phyloP scores from a whole-genome alignment of 1,140 invertebrate species.

The Orchesella cincta region DNA sequence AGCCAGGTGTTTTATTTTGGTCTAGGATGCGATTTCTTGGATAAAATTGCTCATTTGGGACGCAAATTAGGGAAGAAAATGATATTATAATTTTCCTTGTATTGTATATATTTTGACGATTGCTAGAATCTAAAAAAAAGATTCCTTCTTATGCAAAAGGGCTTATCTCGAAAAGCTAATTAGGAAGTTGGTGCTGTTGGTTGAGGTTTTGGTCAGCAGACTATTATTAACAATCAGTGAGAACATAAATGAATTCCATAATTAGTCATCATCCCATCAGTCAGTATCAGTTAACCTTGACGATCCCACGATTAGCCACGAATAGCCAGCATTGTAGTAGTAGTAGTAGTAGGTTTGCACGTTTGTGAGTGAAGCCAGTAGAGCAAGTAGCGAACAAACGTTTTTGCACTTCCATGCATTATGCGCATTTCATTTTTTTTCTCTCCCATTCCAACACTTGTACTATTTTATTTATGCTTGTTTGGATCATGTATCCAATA shows the following conservation, averaged over 20 bases:
- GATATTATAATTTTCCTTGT: background rate
- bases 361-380: too few relatives aligned
- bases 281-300: constrained; percentile 14
- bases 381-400: background rate
- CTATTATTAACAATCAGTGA: constrained; percentile 24
- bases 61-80: background rate
- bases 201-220: constrained; percentile 23
- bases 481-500: too few relatives aligned
- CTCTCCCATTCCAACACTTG: background rate
- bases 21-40: background rate
- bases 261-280: constrained; percentile 22
- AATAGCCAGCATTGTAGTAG: too few relatives aligned
- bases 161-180: background rate
- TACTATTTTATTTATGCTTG: background rate
- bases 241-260: constrained; percentile 25
- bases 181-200: constrained; percentile 10
- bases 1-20: too few relatives aligned
- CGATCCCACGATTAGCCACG: constrained; percentile 28
- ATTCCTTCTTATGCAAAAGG: background rate
- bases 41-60: background rate
- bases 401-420: background rate
- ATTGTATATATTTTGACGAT: background rate
- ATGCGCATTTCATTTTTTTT: background rate
- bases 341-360: too few relatives aligned
- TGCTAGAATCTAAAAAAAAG: background rate